Conservation (phyloP, 2,797 vertebrate species). For the Numenius phaeopus region DNA sequence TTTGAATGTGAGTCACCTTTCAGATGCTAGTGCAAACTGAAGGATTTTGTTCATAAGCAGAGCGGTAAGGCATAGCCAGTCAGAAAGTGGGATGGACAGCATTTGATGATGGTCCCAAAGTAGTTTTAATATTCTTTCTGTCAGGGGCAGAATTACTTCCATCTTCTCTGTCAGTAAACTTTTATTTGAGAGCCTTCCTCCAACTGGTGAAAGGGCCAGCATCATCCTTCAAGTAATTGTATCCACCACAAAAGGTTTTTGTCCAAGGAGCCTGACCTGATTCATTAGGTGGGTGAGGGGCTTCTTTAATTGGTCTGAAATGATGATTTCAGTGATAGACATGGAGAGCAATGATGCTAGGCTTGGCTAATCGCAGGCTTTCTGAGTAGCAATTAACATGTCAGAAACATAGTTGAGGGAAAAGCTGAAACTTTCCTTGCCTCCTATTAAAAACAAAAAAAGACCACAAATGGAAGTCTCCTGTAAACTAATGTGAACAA, state of each 20-base stretch:
- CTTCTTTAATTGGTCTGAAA: slow-evolving; percentile 38
- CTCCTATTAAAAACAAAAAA: not conserved
- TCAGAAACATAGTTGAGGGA: slow-evolving; percentile 25
- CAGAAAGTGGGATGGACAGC: not conserved
- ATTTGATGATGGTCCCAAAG: not conserved
- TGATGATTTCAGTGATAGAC: slow-evolving; percentile 2
- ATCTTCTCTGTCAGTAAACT: not conserved
- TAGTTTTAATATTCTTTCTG: not conserved
- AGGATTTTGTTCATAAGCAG: not conserved
- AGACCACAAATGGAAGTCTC: slow-evolving; percentile 34
- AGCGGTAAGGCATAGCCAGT: not conserved
- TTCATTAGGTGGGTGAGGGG: slow-evolving; percentile 22
- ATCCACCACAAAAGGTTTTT: slow-evolving; percentile 33
- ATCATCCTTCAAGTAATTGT: not conserved
- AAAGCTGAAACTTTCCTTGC: slow-evolving; percentile 45
- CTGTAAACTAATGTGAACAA: slow-evolving; percentile 46
- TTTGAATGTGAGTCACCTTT: not conserved
- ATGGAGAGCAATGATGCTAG: not conserved
- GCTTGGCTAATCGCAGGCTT: slow-evolving; percentile 37
- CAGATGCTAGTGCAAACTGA: not conserved
- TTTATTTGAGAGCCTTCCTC: not conserved
- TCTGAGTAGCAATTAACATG: slow-evolving; percentile 53
- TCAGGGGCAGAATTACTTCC: not conserved
- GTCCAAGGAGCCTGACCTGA: not conserved
- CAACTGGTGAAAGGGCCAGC: not conserved